phyloP scores from a whole-genome alignment of 1,140 invertebrate genomes.

The Helicoverpa zea region DNA sequence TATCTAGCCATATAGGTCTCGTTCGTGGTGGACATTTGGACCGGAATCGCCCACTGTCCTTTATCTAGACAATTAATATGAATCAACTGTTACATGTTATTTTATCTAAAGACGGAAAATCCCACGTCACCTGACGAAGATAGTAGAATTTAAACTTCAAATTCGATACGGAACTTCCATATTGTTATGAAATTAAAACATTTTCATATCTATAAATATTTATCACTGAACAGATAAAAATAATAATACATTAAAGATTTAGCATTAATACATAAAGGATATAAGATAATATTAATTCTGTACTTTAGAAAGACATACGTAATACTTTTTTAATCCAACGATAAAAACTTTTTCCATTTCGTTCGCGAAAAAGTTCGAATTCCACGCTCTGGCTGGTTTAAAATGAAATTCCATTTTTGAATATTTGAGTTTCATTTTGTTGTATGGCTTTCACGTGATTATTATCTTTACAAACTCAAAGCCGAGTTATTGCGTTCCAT shows the following conservation, averaged over 20 bases:
- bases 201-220: background rate
- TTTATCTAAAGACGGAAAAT: background rate
- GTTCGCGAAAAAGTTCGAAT: background rate
- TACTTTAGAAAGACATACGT: background rate
- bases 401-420: background rate
- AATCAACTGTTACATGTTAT: background rate
- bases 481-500: background rate
- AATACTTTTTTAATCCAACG: background rate
- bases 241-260: background rate
- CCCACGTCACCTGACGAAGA: background rate
- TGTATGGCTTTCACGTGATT: background rate
- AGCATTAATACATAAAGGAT: background rate
- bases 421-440: background rate
- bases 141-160: background rate
- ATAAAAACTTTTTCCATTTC: background rate
- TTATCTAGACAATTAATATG: background rate
- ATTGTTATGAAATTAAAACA: background rate
- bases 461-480: background rate
- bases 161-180: background rate
- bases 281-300: background rate
- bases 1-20: too few relatives aligned
- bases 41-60: too few relatives aligned
- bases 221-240: background rate
- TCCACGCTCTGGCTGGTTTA: background rate
- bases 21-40: too few relatives aligned